phyloP scores from a whole-genome alignment of 2,888 invertebrate genomes.

The Platycheirus rosarum region DNA sequence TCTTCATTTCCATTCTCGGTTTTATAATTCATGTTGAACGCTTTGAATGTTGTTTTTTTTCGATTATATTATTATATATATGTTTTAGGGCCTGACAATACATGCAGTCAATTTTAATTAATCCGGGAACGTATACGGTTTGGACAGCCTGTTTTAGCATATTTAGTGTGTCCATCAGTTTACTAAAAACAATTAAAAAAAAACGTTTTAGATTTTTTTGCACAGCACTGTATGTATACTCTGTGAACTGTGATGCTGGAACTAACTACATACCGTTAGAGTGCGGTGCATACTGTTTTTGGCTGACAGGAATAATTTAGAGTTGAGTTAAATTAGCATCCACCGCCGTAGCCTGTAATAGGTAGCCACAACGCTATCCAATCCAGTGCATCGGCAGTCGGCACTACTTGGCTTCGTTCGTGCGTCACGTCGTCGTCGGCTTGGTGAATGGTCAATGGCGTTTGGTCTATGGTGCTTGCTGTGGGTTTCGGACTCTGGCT shows the following conservation, averaged over 20 bases:
- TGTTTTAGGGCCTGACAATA: no score
- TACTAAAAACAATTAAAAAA: no score
- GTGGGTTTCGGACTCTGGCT: not conserved
- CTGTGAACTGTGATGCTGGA: not conserved
- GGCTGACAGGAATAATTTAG: constrained; percentile 60
- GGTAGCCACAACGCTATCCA: constrained; percentile 39
- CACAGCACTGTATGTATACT: constrained; percentile 10
- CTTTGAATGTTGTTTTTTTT: no score
- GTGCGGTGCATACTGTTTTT: constrained; percentile 41
- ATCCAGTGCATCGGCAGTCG: no score
- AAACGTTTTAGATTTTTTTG: not conserved
- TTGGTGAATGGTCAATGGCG: constrained; percentile 31
- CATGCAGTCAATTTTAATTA: no score
- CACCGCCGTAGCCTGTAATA: constrained; percentile 42
- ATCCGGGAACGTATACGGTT: no score
- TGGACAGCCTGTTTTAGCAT: no score
- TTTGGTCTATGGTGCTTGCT: constrained; percentile 22
- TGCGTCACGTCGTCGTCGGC: no score
- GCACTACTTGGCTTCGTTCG: constrained; percentile 42
- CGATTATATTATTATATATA: no score
- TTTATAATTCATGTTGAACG: no score
- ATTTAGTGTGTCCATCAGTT: no score
- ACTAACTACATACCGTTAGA: constrained; percentile 24
- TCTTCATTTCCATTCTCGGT: no score
- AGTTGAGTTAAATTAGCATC: constrained; percentile 51